These are phyloP conservation scores for Strix uralensis DNA, from an alignment of 2,113 vertebrate species.

Conservation along the genomic window DNA sequence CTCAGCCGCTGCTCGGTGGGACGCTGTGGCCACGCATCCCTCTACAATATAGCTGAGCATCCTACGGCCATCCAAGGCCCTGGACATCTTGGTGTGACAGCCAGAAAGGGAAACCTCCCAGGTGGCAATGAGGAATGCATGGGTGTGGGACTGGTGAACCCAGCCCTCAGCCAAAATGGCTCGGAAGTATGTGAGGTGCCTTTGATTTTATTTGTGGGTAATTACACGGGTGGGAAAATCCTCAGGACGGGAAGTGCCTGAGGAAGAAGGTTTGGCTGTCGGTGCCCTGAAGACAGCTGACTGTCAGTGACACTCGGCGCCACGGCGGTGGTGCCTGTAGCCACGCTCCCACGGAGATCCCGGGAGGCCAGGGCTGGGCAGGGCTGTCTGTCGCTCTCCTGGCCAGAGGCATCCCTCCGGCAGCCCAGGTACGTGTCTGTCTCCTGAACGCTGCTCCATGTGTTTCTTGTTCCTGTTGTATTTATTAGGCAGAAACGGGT, in stretches of 20 bases:
- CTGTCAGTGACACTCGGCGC: background rate
- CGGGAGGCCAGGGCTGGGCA: background rate
- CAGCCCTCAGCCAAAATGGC: background rate
- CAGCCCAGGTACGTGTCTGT: background rate
- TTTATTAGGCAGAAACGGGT: background rate
- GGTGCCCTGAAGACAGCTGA: background rate
- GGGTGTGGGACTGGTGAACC: background rate
- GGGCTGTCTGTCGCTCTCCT: background rate
- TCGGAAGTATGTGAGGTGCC: background rate
- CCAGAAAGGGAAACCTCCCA: background rate
- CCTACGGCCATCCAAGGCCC: background rate
- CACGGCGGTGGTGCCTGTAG: accelerated
- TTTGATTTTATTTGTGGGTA: slow-evolving; percentile 22
- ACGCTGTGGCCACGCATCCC: background rate
- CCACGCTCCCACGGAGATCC: background rate
- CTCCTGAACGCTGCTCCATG: accelerated
- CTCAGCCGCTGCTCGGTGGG: accelerated
- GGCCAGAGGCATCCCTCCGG: background rate
- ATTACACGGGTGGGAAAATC: background rate
- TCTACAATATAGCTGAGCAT: accelerated
- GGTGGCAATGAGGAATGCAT: accelerated
- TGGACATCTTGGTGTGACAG: background rate
- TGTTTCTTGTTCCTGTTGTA: background rate
- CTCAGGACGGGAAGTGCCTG: background rate
- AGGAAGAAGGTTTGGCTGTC: background rate